Base-by-base conservation (phyloP, 2,888 invertebrate species). In the Sicus ferrugineus region DNA sequence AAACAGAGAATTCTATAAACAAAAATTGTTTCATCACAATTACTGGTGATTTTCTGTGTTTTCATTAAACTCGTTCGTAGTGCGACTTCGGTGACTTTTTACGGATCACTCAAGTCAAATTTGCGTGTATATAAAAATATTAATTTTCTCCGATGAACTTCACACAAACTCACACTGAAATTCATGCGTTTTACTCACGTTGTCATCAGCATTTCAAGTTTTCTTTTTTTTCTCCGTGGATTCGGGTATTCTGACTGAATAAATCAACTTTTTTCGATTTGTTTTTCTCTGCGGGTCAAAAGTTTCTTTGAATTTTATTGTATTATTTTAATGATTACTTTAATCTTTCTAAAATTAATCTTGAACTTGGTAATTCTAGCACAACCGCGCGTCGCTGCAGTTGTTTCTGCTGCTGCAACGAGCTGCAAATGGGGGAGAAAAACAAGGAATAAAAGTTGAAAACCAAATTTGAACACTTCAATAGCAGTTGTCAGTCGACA, bases 131-230 rank as follows among this genome's bases (percentile, higher is more conserved):
- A n/a, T n/a, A n/a, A n/a, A n/a, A n/a, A n/a, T n/a, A n/a, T n/a
- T n/a, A n/a, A n/a, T n/a, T n/a, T n/a, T n/a, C n/a, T n/a, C n/a
- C n/a, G n/a, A n/a, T n/a, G n/a, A n/a, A n/a, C n/a, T n/a, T n/a
- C n/a, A n/a, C n/a, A n/a, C n/a, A n/a, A n/a, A n/a, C n/a, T n/a
- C n/a, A n/a, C n/a, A n/a, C n/a, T n/a, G n/a, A n/a, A n/a, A n/a
- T n/a, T n/a, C n/a, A n/a, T n/a, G n/a, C n/a, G n/a, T n/a, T 46
- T 23, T 59, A 59, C 59, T 59, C 21, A 59, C 59, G 59, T 59
- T 59, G 59, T 59, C 34, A 59, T 74, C 68, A 74, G 74, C 74
- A 74, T 74, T 73, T 69, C 72, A 69, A 72, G 59, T 38, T 34
- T 28, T 59, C 31, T 38, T 7, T 30, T 16, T 30, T 52, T 52